phyloP scores from a whole-genome alignment of 2,888 invertebrate genomes.

The Sepiola atlantica region DNA sequence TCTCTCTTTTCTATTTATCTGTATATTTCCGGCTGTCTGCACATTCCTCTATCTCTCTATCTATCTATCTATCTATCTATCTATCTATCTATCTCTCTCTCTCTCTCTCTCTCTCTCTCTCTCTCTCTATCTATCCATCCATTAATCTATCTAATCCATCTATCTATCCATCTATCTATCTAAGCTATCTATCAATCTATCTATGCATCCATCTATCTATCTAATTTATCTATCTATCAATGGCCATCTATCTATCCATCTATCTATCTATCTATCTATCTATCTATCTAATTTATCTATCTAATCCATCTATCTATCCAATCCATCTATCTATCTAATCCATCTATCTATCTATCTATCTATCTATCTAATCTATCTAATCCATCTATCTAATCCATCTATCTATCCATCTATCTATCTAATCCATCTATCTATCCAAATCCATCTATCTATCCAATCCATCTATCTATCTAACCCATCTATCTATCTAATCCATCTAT shows the following conservation, averaged over 20 bases:
- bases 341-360: neutral
- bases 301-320: no score
- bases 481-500: no score
- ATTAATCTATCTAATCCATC: no score
- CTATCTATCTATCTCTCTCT: neutral
- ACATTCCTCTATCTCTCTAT: neutral
- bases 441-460: neutral
- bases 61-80: neutral
- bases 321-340: no score
- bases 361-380: neutral
- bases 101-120: neutral
- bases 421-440: neutral
- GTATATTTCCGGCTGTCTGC: neutral
- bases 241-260: no score
- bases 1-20: neutral
- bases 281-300: neutral
- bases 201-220: no score
- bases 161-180: no score
- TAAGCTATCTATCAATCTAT: no score
- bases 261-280: neutral
- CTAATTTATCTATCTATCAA: no score
- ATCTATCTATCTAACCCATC: no score
- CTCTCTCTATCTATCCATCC: neutral
- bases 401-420: neutral
- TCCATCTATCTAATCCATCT: neutral